Evolutionary conservation across 2,797 vertebrate genomes (phyloP).

Genomic region (Astyanax mexicanus): DNA sequence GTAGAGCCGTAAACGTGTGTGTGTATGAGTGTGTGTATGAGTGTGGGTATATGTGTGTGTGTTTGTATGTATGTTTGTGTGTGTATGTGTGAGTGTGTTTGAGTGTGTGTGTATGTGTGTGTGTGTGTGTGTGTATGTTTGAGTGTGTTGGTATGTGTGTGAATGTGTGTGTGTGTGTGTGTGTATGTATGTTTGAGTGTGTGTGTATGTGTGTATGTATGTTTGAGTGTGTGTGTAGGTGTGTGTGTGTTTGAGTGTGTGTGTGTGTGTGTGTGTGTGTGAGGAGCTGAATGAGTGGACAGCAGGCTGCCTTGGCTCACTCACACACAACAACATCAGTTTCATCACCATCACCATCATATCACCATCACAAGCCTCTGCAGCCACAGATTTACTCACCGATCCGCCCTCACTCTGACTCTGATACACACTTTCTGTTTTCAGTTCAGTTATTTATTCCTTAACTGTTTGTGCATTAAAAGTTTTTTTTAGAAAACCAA

Average conservation of each 20-base stretch:
- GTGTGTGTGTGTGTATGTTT: too few relatives aligned
- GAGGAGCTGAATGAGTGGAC: constrained; percentile 64
- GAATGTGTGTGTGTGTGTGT: too few relatives aligned
- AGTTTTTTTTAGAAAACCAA: not conserved
- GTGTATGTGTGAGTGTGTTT: too few relatives aligned
- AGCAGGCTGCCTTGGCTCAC: constrained; percentile 62
- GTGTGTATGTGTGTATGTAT: constrained; percentile 30
- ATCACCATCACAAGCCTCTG: constrained; percentile 67
- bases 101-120: too few relatives aligned
- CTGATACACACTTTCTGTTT: not conserved
- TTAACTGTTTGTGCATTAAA: not conserved
- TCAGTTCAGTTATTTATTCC: not conserved
- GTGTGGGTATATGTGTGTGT: too few relatives aligned
- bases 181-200: too few relatives aligned
- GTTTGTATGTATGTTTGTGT: too few relatives aligned
- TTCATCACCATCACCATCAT: too few relatives aligned
- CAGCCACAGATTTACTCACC: constrained; percentile 71
- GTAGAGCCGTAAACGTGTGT: too few relatives aligned
- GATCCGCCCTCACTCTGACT: constrained; percentile 59
- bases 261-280: too few relatives aligned
- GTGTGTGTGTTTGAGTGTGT: constrained; percentile 49
- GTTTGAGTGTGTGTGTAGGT: not conserved
- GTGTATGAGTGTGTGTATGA: too few relatives aligned
- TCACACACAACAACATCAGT: constrained; percentile 66
- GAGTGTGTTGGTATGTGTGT: too few relatives aligned